Percentiles rank a stretch among this genome's conserved stretches.
Conservation (phyloP, 2,113 vertebrate genomes). For the Lagopus muta region DNA sequence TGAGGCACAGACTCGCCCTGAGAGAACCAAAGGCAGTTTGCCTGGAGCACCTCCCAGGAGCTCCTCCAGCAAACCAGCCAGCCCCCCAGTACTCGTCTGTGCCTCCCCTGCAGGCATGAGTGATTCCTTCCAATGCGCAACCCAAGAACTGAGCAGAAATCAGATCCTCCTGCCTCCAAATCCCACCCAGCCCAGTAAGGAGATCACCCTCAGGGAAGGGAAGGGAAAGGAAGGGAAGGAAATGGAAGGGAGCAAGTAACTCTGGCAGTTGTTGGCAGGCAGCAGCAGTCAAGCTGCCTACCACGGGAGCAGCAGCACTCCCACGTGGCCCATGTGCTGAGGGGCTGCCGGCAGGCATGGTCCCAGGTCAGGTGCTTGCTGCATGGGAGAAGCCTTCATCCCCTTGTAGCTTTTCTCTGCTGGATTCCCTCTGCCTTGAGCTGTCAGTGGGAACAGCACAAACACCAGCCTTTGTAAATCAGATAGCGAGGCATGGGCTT, state of each 20-base stretch:
- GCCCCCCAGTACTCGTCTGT: not conserved
- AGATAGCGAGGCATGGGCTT: not conserved
- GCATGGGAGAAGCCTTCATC: not conserved
- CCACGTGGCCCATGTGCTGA: fast-evolving
- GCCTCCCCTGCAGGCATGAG: not conserved
- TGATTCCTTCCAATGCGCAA: not conserved
- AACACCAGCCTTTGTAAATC: not conserved
- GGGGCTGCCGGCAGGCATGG: not conserved
- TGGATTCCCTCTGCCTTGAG: not conserved
- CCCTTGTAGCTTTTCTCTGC: not conserved
- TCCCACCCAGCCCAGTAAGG: not conserved
- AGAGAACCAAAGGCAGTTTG: not conserved
- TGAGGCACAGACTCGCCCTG: not conserved
- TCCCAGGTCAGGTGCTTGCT: not conserved
- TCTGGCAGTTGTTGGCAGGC: not conserved
- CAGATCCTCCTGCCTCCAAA: not conserved
- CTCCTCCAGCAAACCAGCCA: not conserved
- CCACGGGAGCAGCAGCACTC: fast-evolving
- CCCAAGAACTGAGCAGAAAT: not conserved
- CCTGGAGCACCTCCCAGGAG: not conserved
- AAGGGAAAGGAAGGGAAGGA: not conserved
- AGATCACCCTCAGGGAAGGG: not conserved
- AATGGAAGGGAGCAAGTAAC: not conserved
- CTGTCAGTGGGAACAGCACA: not conserved
- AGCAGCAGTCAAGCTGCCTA: not conserved